Evolutionary conservation across 2,888 invertebrate species (phyloP).

Genomic region (Nineta flava): DNA sequence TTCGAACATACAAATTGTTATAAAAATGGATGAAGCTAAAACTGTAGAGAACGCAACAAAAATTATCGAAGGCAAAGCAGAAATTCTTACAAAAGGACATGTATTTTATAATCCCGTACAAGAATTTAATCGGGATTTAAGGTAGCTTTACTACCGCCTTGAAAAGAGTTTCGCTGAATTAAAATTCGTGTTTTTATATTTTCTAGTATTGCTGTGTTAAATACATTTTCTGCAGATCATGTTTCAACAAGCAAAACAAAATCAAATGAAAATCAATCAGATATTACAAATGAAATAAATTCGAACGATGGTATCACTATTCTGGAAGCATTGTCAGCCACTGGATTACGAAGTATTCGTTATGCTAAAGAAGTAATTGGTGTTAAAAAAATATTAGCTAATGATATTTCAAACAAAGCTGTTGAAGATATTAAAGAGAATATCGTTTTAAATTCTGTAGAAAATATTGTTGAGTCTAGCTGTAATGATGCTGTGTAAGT

Average conservation of each 20-base stretch:
- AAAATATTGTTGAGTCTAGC: slow-evolving; percentile 54
- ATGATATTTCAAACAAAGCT: slow-evolving; percentile 74
- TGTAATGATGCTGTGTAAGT: slow-evolving; percentile 79
- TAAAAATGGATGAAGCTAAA: background rate
- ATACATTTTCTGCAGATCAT: slow-evolving; percentile 42
- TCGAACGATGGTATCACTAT: slow-evolving; percentile 35
- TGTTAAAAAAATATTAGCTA: slow-evolving; percentile 71
- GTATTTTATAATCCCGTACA: slow-evolving; percentile 98
- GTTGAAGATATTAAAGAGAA: slow-evolving; percentile 77
- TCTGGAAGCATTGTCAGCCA: slow-evolving; percentile 89
- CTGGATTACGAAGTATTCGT: slow-evolving; percentile 86
- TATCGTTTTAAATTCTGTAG: slow-evolving; percentile 56
- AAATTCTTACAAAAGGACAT: slow-evolving; percentile 53
- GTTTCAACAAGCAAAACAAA: slow-evolving; percentile 14
- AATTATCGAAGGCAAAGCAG: slow-evolving; percentile 64
- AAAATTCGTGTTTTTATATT: slow-evolving; percentile 4
- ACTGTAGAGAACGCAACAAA: slow-evolving; percentile 16
- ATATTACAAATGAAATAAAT: slow-evolving; percentile 6
- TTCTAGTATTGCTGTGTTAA: slow-evolving; percentile 54
- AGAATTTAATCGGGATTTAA: slow-evolving; percentile 93
- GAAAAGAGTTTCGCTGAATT: background rate
- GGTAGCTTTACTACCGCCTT: slow-evolving; percentile 23
- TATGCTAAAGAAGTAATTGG: slow-evolving; percentile 88
- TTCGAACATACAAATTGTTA: too few species aligned
- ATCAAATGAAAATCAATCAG: background rate